A percentile compares a stretch with the other conserved stretches of the same genome.
phyloP scores from a whole-genome alignment of 2,797 vertebrate genomes.

The Crenuchus spilurus region DNA sequence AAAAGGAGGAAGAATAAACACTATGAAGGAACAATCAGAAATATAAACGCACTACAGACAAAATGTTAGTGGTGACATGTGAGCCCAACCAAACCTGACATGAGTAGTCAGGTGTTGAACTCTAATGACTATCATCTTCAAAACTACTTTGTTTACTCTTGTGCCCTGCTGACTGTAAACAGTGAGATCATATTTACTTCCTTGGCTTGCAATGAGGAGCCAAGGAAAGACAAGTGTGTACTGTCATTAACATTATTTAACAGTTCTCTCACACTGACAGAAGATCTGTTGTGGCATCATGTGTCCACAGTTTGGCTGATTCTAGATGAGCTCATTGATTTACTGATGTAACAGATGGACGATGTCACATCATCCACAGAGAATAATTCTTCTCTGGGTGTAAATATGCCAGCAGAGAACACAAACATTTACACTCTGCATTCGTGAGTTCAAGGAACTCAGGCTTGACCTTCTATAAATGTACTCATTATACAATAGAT shows the following conservation, averaged over 20 bases:
- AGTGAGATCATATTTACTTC: not conserved
- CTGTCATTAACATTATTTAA: not conserved
- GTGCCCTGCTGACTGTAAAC: not conserved
- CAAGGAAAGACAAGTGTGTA: conserved; percentile 4
- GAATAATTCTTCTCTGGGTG: not conserved
- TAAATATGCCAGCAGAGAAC: conserved; percentile 18
- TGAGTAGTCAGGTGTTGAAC: too few relatives aligned
- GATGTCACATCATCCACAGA: conserved; percentile 12
- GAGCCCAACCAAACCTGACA: too few relatives aligned
- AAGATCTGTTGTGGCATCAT: not conserved
- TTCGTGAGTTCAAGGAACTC: not conserved
- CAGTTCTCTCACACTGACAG: not conserved
- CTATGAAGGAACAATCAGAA: too few relatives aligned
- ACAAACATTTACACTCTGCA: conserved; percentile 4
- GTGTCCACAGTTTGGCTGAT: not conserved
- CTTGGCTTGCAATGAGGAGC: not conserved
- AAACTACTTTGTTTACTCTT: not conserved
- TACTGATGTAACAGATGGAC: conserved; percentile 28
- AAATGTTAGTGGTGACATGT: too few relatives aligned
- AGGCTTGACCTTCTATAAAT: not conserved
- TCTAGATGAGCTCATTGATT: conserved; percentile 11
- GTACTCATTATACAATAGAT: not conserved
- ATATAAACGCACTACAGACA: too few relatives aligned
- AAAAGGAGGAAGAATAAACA: too few relatives aligned
- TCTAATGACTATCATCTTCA: not conserved